Evolutionary conservation across 2,113 vertebrate species (phyloP).

Genomic region (Limanda limanda): DNA sequence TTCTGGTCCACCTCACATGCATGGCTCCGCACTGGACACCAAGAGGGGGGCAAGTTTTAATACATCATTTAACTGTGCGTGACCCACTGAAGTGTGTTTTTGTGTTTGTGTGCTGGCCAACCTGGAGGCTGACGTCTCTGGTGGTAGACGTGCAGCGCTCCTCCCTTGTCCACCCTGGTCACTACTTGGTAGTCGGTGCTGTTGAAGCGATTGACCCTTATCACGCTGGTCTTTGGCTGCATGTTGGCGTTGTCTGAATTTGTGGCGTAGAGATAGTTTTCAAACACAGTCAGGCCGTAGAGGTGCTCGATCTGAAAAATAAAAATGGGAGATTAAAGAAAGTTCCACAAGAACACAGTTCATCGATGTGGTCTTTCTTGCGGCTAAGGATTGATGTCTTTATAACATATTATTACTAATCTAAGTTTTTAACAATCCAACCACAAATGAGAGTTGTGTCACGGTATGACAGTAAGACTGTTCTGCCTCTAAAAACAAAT

Average conservation of each 20-base stretch:
- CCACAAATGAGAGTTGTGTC: too few relatives aligned
- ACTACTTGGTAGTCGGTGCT: conserved; percentile 97
- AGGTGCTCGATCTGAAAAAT: conserved; percentile 89
- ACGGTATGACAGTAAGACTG: too few relatives aligned
- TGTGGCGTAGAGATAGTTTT: conserved; percentile 98
- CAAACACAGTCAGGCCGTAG: conserved; percentile 94
- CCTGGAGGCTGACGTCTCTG: conserved; percentile 95
- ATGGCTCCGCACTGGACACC: conserved; percentile 89
- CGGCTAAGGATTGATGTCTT: too few relatives aligned
- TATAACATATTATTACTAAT: too few relatives aligned
- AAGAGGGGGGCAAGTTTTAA: not conserved
- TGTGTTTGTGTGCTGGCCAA: conserved; percentile 53
- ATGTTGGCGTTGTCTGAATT: conserved; percentile 96
- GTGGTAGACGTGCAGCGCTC: conserved; percentile 96
- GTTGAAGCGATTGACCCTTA: conserved; percentile 96
- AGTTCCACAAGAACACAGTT: not conserved
- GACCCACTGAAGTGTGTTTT: not conserved
- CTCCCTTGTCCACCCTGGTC: conserved; percentile 95
- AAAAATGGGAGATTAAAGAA: not conserved
- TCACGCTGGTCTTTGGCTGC: conserved; percentile 97
- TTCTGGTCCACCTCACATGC: conserved; percentile 93
- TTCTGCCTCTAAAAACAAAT: too few relatives aligned
- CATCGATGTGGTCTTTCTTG: too few relatives aligned
- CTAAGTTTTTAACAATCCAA: too few relatives aligned
- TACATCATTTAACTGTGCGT: not conserved